These are phyloP conservation scores for Elanus axillaris DNA, from an alignment of 2,113 vertebrate species.

Conservation along the genomic window DNA sequence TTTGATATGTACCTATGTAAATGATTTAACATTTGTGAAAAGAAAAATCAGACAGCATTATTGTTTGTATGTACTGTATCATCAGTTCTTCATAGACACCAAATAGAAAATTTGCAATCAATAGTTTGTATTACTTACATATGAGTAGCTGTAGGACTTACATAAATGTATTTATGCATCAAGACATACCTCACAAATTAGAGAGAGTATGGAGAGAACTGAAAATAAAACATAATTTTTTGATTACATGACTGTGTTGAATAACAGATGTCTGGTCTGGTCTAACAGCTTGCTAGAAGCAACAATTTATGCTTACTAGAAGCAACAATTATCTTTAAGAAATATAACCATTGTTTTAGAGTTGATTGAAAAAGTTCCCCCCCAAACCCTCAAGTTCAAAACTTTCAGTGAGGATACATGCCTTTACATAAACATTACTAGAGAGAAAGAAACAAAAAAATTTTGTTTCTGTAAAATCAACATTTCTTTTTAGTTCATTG, in stretches of 20 bases:
- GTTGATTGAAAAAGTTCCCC: not conserved
- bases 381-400: accelerated
- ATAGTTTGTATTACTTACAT: not conserved
- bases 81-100: not conserved
- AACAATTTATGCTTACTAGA: not conserved
- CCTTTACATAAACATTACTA: not conserved
- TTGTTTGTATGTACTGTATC: not conserved
- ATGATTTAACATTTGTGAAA: not conserved
- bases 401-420: not conserved
- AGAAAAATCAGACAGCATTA: not conserved
- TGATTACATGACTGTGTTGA: not conserved
- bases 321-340: not conserved
- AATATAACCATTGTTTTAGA: not conserved
- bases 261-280: not conserved
- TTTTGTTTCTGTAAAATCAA: accelerated
- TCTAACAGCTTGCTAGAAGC: not conserved
- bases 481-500: not conserved
- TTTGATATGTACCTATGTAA: not conserved
- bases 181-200: not conserved
- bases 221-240: not conserved
- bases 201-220: not conserved
- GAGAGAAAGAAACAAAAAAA: not conserved
- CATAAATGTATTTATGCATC: not conserved
- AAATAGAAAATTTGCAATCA: not conserved
- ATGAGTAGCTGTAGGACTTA: not conserved